These are phyloP conservation scores for Argyrosomus regius DNA, from an alignment of 2,797 vertebrate species.

Conservation along the genomic window DNA sequence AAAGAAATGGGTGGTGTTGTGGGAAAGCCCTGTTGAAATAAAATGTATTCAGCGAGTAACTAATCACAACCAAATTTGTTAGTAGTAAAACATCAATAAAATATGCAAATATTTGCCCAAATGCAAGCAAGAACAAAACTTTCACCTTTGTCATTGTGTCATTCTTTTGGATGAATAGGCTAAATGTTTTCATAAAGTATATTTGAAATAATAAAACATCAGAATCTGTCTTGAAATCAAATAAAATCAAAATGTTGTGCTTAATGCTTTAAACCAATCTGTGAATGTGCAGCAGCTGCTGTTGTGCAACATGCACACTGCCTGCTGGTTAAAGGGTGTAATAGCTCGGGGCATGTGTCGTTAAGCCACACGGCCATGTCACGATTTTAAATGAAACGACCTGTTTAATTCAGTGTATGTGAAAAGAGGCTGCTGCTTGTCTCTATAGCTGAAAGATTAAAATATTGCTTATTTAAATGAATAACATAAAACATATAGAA, in stretches of 20 bases:
- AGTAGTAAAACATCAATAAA: neutral
- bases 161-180: neutral
- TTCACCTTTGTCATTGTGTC: neutral
- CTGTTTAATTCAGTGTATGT: neutral
- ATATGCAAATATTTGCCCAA: neutral
- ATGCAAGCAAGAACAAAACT: no score
- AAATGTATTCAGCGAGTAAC: neutral
- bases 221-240: neutral
- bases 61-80: neutral
- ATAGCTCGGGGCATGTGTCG: constrained; percentile 41
- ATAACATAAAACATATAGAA: no score
- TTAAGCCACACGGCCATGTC: neutral
- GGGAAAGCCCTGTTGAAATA: neutral
- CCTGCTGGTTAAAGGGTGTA: constrained; percentile 59
- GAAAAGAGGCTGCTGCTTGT: neutral
- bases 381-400: neutral
- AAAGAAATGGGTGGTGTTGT: neutral
- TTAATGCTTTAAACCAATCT: neutral
- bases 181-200: neutral
- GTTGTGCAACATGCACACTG: constrained; percentile 39
- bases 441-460: neutral
- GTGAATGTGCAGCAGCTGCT: neutral
- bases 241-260: no score
- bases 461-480: no score
- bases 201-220: neutral